Evolutionary conservation across 1,140 invertebrate genomes (phyloP).

Genomic region (Zaprionus gabonicus): DNA sequence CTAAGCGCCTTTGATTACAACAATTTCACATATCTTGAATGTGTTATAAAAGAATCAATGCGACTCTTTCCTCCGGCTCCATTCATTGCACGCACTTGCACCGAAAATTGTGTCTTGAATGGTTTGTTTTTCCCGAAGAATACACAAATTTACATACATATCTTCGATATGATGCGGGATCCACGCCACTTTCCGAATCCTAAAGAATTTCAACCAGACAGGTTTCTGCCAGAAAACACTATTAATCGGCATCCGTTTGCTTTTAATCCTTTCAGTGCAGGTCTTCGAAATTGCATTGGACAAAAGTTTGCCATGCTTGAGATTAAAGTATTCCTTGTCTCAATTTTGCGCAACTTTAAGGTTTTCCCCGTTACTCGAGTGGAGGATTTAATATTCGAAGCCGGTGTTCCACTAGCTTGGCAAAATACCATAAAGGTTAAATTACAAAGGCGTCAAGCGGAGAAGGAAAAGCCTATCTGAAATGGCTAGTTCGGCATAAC

Average conservation of each 20-base stretch:
- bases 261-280: conserved; percentile 87
- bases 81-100: conserved; percentile 86
- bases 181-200: conserved; percentile 89
- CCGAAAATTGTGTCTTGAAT: conserved; percentile 85
- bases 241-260: conserved; percentile 84
- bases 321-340: conserved; percentile 83
- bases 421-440: conserved; percentile 48
- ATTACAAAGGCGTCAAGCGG: conserved; percentile 5
- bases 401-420: conserved; percentile 57
- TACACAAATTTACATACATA: conserved; percentile 84
- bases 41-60: conserved; percentile 87
- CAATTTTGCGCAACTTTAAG: conserved; percentile 78
- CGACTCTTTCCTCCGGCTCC: conserved; percentile 89
- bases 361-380: conserved; percentile 54
- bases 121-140: conserved; percentile 84
- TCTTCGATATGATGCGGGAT: conserved; percentile 87
- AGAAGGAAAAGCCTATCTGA: background rate
- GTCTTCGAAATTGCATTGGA: conserved; percentile 77
- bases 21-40: conserved; percentile 88
- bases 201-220: conserved; percentile 89
- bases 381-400: conserved; percentile 57
- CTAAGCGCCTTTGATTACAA: conserved; percentile 85
- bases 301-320: conserved; percentile 85
- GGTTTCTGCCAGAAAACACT: conserved; percentile 88
- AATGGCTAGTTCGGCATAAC: background rate